Evolutionary conservation across 2,797 vertebrate species (phyloP).

Genomic region (Pampus argenteus): DNA sequence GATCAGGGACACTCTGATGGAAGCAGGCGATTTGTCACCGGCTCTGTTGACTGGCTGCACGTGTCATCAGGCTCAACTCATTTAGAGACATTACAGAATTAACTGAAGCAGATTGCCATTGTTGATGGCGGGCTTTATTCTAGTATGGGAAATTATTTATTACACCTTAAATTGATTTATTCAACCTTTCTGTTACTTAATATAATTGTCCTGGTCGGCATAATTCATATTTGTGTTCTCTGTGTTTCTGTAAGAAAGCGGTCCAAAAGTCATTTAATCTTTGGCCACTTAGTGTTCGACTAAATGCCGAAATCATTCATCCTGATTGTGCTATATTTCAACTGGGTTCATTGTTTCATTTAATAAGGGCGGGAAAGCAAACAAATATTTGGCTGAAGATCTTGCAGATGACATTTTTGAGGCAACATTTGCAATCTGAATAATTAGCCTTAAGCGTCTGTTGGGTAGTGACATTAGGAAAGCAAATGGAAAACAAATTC

Average conservation of each 20-base stretch:
- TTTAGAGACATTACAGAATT: conserved; percentile 71
- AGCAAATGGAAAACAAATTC: conserved; percentile 33
- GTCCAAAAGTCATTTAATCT: conserved; percentile 76
- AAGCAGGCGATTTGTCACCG: conserved; percentile 67
- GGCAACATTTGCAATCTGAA: conserved; percentile 47
- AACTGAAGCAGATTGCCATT: conserved; percentile 57
- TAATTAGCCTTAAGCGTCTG: conserved; percentile 58
- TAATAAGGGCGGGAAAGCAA: conserved; percentile 63
- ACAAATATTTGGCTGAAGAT: conserved; percentile 73
- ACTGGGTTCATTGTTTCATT: conserved; percentile 72
- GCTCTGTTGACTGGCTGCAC: conserved; percentile 11
- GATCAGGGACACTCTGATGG: conserved; percentile 71
- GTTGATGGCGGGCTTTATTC: conserved; percentile 62
- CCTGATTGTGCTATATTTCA: conserved; percentile 62
- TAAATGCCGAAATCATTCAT: conserved; percentile 74
- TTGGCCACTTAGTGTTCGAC: conserved; percentile 69
- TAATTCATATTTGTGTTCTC: conserved; percentile 75
- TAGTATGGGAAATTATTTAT: conserved; percentile 63
- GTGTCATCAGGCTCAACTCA: conserved; percentile 47
- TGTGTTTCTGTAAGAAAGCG: conserved; percentile 56
- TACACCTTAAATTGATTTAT: conserved; percentile 71
- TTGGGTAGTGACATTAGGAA: conserved; percentile 46
- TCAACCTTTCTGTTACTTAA: conserved; percentile 80
- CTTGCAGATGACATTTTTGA: conserved; percentile 53
- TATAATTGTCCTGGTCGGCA: conserved; percentile 75